A percentile compares a stretch with the other conserved stretches of the same genome.
phyloP scores from a whole-genome alignment of 2,113 vertebrate genomes.

The Cochlearius cochlearius region DNA sequence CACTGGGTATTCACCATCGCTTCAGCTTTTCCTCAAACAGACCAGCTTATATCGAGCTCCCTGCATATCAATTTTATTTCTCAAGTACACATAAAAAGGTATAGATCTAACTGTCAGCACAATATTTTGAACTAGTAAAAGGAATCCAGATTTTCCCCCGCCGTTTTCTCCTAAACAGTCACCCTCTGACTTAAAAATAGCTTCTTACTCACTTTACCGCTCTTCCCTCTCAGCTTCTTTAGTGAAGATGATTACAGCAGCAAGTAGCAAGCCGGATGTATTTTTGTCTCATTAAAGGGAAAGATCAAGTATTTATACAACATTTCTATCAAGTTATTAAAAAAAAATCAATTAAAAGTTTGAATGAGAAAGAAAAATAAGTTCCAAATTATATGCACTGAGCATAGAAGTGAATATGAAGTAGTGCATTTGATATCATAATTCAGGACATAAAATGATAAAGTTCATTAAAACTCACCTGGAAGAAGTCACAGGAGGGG shows the following conservation, averaged over 20 bases:
- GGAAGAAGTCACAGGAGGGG: neutral
- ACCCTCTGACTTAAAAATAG: neutral
- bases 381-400: neutral
- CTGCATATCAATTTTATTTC: neutral
- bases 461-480: neutral
- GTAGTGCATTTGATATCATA: neutral
- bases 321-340: neutral
- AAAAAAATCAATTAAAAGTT: neutral
- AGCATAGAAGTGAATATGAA: neutral
- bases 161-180: neutral
- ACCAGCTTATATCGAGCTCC: neutral
- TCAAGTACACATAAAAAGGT: conserved; percentile 14
- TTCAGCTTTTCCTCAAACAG: neutral
- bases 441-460: neutral
- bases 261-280: conserved; percentile 67
- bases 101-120: conserved; percentile 26
- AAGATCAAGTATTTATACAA: conserved; percentile 48
- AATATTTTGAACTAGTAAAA: neutral
- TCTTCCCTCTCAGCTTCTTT: conserved; percentile 75
- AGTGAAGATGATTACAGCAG: conserved; percentile 78
- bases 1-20: neutral
- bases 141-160: neutral
- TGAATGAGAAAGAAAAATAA: neutral
- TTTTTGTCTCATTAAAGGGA: conserved; percentile 10
- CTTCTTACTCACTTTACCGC: conserved; percentile 70